Evolutionary conservation across 2,888 invertebrate species (phyloP).

Genomic region (Aradus depressus): DNA sequence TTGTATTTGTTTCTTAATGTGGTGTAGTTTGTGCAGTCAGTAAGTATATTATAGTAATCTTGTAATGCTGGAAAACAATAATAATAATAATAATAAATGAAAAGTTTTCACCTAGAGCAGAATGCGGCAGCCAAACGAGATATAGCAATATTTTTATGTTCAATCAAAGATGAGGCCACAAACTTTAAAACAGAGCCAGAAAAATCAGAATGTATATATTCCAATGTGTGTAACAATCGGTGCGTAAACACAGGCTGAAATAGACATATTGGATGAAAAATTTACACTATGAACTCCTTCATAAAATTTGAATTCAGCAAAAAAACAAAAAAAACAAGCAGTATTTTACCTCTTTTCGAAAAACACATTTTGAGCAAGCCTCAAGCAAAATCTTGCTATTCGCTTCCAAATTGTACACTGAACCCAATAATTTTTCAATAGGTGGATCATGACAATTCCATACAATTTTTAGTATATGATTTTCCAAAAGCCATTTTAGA

Average conservation of each 20-base stretch:
- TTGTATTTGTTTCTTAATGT: no score
- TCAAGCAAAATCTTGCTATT: slow-evolving; percentile 22
- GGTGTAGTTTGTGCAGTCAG: no score
- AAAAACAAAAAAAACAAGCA: slow-evolving; percentile 35
- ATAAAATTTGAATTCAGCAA: neutral
- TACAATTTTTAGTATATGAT: slow-evolving; percentile 56
- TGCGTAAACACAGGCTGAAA: slow-evolving; percentile 56
- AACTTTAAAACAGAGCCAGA: slow-evolving; percentile 57
- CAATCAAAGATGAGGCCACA: slow-evolving; percentile 51
- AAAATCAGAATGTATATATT: slow-evolving; percentile 55
- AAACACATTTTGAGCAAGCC: slow-evolving; percentile 15
- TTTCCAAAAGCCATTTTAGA: slow-evolving; percentile 63
- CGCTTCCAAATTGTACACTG: slow-evolving; percentile 17
- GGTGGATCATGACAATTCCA: slow-evolving; percentile 52
- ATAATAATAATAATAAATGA: neutral
- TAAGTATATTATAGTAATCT: no score
- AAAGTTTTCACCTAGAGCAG: slow-evolving; percentile 43
- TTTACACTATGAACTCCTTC: neutral
- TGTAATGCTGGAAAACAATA: no score
- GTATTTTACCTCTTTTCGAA: slow-evolving; percentile 14
- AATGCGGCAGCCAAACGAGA: slow-evolving; percentile 59
- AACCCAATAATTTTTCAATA: slow-evolving; percentile 43
- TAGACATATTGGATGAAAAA: neutral
- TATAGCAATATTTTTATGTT: slow-evolving; percentile 54
- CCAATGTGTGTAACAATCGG: slow-evolving; percentile 56